Conservation (phyloP, 2,888 invertebrate genomes). For the Bembecia ichneumoniformis region DNA sequence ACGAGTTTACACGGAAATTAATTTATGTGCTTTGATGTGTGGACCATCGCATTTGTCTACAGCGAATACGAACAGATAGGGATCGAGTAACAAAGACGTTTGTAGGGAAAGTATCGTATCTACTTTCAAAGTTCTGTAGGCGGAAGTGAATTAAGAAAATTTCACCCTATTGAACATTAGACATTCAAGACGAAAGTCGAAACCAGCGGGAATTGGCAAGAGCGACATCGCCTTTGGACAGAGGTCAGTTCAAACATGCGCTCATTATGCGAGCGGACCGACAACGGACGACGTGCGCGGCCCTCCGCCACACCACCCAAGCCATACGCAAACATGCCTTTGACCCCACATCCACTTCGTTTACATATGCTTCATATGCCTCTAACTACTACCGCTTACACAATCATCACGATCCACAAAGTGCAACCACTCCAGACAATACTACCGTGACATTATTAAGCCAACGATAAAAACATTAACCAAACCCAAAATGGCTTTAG, state of each 20-base stretch:
- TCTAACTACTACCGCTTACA: slow-evolving; percentile 5
- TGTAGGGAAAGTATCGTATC: no score
- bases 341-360: slow-evolving; percentile 9
- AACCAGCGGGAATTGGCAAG: slow-evolving; percentile 14
- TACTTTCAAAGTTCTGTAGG: no score
- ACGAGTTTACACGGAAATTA: no score
- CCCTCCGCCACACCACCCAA: slow-evolving; percentile 13
- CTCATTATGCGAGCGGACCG: slow-evolving; percentile 30
- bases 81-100: no score
- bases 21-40: no score
- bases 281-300: slow-evolving; percentile 17
- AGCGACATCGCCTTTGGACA: slow-evolving; percentile 17
- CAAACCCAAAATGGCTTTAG: not conserved
- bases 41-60: no score
- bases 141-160: not conserved
- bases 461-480: not conserved
- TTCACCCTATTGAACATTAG: slow-evolving; percentile 9
- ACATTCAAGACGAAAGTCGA: slow-evolving; percentile 15
- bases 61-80: no score
- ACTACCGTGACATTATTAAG: not conserved
- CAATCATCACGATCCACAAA: slow-evolving; percentile 6
- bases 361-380: slow-evolving; percentile 3
- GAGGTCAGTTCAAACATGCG: slow-evolving; percentile 36
- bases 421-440: not conserved
- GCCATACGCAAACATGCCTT: slow-evolving; percentile 16